These are phyloP conservation scores for Epizoanthus illoricatus DNA, from an alignment of 92 coral and sea anemone species.

Conservation along the genomic window DNA sequence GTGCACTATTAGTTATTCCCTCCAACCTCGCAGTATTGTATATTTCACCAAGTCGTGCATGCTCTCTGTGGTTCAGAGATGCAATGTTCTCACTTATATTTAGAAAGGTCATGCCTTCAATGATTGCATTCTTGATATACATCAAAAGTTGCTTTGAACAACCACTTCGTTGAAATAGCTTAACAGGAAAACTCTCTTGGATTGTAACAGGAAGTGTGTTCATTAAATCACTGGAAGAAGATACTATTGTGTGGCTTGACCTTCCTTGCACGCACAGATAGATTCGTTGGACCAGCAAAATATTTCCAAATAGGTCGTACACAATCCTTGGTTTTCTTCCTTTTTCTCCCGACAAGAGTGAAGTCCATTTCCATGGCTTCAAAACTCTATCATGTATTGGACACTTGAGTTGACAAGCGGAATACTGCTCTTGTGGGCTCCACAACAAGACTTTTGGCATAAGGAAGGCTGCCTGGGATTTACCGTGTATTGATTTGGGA, in stretches of 20 bases:
- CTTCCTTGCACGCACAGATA: constrained; percentile 40
- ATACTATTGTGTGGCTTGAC: constrained; percentile 16
- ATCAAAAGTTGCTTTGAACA: constrained; percentile 33
- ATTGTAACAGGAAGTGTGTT: constrained; percentile 12
- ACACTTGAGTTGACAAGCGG: constrained; percentile 29
- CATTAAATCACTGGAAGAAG: constrained; percentile 33
- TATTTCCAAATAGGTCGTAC: constrained; percentile 50
- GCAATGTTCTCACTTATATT: constrained; percentile 53
- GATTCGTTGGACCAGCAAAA: constrained; percentile 48
- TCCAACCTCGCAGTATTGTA: constrained; percentile 22
- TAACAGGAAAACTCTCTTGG: constrained; percentile 44
- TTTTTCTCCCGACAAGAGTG: constrained; percentile 1
- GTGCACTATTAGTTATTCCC: not conserved
- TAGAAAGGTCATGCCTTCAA: constrained; percentile 47
- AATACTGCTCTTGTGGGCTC: constrained; percentile 65
- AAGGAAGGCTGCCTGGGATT: constrained; percentile 8
- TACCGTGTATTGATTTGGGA: not conserved
- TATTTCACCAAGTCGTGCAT: constrained; percentile 24
- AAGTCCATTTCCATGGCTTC: constrained; percentile 39
- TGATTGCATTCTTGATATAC: constrained; percentile 28
- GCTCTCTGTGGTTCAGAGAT: constrained; percentile 27
- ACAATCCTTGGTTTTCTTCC: constrained; percentile 40
- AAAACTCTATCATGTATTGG: constrained; percentile 30
- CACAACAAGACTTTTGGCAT: constrained; percentile 55
- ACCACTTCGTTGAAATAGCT: constrained; percentile 44